Base-by-base conservation (phyloP, 2,888 invertebrate genomes). In the Zaprionus bogoriensis region DNA sequence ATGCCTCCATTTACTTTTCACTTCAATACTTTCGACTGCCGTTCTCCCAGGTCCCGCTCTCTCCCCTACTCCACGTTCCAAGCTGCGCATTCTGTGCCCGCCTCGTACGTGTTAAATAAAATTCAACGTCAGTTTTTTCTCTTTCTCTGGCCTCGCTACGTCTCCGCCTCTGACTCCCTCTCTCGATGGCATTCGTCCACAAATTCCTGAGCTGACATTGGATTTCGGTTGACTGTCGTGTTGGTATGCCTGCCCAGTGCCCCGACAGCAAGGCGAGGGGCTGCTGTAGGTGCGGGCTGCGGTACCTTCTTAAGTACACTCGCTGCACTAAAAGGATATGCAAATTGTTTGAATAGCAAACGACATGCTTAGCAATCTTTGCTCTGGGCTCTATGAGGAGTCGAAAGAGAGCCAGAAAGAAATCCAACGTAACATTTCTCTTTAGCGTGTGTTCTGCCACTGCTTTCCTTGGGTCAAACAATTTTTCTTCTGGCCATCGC, bases 181-280 rank as follows among this genome's bases (percentile, higher is more conserved):
- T 28, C 39, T 53, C 19, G 17, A 47, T 48, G 22, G 38, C 32
- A 22, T 41, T 52, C 27, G 61, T 30, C 17, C 53, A 44, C 57
- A 71, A 80, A 88, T 88, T 80, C 77, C 74, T 77, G 64, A 86
- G 80, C 82, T 88, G 87, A 82, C 87, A 88, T 83, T 88, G 88
- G 85, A 85, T 83, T 87, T 87, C 76, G 70, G 80, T 83, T 67
- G 74, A 68, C 68, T 79, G 82, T 74, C 79, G 79, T 77, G 69
- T 67, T 68, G 72, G 84, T 64, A 80, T 79, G 72, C 68, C 65
- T 66, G 61, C 25, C 45, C 58, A 68, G 62, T 39, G 73, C 57
- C 54, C 47, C 0, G 28, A 12, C 1, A 12, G n/a, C 2, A 1
- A 32, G 32, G 14, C 1, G 5, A 12, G 39, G 36, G 51, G 39